phyloP scores from a whole-genome alignment of 2,113 vertebrate genomes.

The Mesitornis unicolor region DNA sequence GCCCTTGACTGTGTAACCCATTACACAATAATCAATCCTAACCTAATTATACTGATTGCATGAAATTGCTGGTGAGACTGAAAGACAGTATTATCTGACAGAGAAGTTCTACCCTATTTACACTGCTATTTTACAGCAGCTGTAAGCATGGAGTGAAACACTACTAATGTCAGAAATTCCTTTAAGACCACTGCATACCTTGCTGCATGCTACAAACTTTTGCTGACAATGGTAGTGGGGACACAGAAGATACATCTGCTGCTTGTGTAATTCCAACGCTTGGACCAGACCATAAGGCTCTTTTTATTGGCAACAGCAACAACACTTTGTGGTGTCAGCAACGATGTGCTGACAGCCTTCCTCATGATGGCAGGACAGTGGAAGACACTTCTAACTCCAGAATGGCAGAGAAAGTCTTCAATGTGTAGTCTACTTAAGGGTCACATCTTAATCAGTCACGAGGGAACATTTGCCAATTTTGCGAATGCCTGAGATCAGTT shows the following conservation, averaged over 20 bases:
- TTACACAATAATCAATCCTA: background rate
- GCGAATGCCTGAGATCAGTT: background rate
- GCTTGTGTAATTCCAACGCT: background rate
- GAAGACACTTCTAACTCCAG: background rate
- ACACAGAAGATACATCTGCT: background rate
- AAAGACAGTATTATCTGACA: background rate
- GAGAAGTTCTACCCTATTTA: background rate
- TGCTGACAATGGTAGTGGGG: too few species aligned
- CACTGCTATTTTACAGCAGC: background rate
- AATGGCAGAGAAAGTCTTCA: background rate
- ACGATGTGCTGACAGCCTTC: background rate
- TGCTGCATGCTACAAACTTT: background rate
- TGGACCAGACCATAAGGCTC: background rate
- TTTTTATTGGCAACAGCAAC: background rate
- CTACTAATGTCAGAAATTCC: background rate
- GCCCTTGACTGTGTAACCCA: background rate
- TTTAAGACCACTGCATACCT: background rate
- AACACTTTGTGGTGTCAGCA: background rate
- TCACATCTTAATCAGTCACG: background rate
- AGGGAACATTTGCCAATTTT: background rate
- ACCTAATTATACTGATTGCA: background rate
- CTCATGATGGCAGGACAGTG: background rate
- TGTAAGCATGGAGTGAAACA: background rate
- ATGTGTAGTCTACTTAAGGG: background rate
- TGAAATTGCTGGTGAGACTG: background rate